Evolutionary conservation across 2,113 vertebrate genomes (phyloP).

Genomic region (Perccottus glenii): DNA sequence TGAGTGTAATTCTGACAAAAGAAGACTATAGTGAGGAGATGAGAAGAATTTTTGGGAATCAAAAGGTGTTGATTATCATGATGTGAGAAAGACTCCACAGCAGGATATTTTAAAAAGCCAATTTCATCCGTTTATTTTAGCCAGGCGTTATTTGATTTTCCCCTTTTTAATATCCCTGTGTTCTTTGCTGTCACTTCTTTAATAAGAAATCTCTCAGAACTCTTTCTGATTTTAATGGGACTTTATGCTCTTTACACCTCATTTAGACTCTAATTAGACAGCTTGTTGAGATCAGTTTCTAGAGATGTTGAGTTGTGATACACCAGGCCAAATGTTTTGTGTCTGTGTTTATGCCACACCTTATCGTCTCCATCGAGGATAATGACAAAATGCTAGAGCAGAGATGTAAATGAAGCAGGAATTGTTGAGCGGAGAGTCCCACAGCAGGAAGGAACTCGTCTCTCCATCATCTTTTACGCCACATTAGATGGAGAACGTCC

Average conservation of each 20-base stretch:
- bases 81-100: too few relatives aligned
- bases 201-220: conserved; percentile 23
- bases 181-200: not conserved
- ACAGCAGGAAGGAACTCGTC: not conserved
- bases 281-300: conserved; percentile 3
- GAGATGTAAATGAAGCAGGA: too few relatives aligned
- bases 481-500: not conserved
- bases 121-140: too few relatives aligned
- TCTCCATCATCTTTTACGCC: conserved; percentile 1
- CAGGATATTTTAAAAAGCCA: too few relatives aligned
- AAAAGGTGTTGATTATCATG: too few relatives aligned
- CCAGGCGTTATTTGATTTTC: not conserved
- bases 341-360: too few relatives aligned
- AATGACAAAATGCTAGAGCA: too few relatives aligned
- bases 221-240: conserved; percentile 33
- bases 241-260: conserved; percentile 29
- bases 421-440: not conserved
- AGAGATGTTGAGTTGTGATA: not conserved
- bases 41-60: too few relatives aligned
- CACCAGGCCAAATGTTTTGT: too few relatives aligned
- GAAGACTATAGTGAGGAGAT: too few relatives aligned
- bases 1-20: too few relatives aligned
- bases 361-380: too few relatives aligned
- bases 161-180: not conserved
- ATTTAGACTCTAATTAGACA: conserved; percentile 22